Evolutionary conservation across 2,888 invertebrate species (phyloP).

Genomic region (Taphrorychus bicolor): DNA sequence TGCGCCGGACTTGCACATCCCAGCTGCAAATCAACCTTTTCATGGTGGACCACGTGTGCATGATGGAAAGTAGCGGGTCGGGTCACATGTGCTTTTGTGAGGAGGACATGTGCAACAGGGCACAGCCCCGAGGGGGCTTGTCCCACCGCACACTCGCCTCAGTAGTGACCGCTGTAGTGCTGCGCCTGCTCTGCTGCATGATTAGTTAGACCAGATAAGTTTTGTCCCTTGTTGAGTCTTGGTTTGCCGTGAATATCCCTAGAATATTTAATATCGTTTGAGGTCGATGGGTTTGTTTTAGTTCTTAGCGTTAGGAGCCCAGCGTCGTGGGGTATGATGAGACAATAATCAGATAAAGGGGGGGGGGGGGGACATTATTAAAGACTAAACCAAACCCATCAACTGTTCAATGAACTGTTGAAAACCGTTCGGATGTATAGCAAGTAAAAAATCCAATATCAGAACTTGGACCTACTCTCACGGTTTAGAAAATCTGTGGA

Average conservation of each 20-base stretch:
- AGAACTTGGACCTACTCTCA: not conserved
- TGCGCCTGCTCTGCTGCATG: constrained; percentile 40
- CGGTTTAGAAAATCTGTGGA: not conserved
- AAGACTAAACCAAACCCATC: not conserved
- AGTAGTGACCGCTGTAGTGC: constrained; percentile 37
- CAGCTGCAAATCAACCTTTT: constrained; percentile 94
- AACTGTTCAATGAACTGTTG: not conserved
- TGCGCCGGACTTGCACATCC: constrained; percentile 90
- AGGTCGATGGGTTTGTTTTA: not conserved
- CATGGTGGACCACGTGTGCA: constrained; percentile 98
- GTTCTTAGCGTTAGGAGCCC: not conserved
- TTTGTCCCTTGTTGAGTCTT: constrained; percentile 11
- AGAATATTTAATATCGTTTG: not conserved
- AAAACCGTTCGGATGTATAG: not conserved
- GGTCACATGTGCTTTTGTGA: constrained; percentile 99
- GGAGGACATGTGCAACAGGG: constrained; percentile 92
- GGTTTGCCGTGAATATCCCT: constrained; percentile 7
- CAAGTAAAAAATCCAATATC: not conserved
- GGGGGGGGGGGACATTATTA: no score
- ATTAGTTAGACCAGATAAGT: constrained; percentile 36
- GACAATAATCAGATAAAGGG: not conserved
- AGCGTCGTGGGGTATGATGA: not conserved
- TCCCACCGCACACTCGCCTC: constrained; percentile 25
- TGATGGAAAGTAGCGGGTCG: constrained; percentile 97
- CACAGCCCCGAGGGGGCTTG: constrained; percentile 43